phyloP scores from a whole-genome alignment of 2,797 vertebrate genomes.

The Petrocephalus sullivani region DNA sequence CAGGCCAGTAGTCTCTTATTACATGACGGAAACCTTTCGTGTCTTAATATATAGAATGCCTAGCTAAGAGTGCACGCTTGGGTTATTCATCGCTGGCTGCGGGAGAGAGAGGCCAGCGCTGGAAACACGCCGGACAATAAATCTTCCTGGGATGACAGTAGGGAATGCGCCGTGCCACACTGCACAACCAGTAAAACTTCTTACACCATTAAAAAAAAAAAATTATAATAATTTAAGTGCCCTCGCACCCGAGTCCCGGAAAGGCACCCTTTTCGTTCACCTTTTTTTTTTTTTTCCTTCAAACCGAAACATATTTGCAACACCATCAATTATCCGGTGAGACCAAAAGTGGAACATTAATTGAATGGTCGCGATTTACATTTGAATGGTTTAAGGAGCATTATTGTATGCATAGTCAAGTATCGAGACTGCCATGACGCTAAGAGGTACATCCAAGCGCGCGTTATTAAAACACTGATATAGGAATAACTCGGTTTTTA shows the following conservation, averaged over 20 bases:
- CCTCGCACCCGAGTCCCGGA: constrained; percentile 53
- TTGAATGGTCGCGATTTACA: constrained; percentile 40
- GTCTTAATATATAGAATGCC: constrained; percentile 17
- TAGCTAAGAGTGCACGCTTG: constrained; percentile 3
- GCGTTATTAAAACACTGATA: background rate
- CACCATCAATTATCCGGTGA: constrained; percentile 54
- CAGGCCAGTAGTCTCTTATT: constrained; percentile 33
- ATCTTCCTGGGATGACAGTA: constrained; percentile 58
- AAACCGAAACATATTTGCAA: constrained; percentile 54
- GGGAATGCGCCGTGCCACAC: constrained; percentile 53
- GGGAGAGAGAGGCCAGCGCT: constrained; percentile 41
- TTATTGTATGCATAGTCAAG: background rate
- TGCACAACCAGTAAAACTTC: constrained; percentile 44
- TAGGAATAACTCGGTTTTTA: background rate
- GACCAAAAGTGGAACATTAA: constrained; percentile 51
- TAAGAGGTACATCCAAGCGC: background rate
- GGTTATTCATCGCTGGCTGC: constrained; percentile 22
- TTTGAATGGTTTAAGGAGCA: constrained; percentile 3
- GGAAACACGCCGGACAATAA: constrained; percentile 52
- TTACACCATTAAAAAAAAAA: constrained; percentile 37
- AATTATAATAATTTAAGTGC: constrained; percentile 35
- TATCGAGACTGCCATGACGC: background rate
- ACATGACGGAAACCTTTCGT: constrained; percentile 12
- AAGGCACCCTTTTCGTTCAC: constrained; percentile 1
- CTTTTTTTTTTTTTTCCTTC: constrained; percentile 29